Evolutionary conservation across 2,113 vertebrate genomes (phyloP).

Genomic region (Mungos mungo): DNA sequence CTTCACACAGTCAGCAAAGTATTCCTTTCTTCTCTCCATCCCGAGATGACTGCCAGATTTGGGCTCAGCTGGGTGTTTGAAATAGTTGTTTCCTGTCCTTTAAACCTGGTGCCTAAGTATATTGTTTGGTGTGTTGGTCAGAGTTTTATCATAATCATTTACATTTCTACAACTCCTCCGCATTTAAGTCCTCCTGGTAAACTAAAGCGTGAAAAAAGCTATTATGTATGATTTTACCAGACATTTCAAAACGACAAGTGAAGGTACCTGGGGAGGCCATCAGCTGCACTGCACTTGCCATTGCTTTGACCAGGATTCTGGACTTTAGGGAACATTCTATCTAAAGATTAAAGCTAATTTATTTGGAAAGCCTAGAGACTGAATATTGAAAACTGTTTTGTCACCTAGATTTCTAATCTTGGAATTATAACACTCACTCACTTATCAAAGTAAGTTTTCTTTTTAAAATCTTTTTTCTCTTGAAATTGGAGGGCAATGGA

Average conservation of each 20-base stretch:
- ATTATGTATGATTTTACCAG: neutral
- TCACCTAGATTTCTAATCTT: neutral
- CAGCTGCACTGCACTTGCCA: neutral
- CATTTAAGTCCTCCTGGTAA: neutral
- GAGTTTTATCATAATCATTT: neutral
- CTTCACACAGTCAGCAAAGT: neutral
- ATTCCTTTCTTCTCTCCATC: neutral
- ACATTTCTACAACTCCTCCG: neutral
- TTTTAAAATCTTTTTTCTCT: neutral
- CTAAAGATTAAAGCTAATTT: neutral
- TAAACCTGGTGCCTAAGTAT: neutral
- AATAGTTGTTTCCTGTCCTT: neutral
- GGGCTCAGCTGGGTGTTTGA: neutral
- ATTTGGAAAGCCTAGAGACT: neutral
- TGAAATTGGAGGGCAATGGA: neutral
- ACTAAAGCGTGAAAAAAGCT: neutral
- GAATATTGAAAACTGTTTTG: neutral
- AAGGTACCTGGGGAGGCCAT: neutral
- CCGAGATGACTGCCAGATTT: neutral
- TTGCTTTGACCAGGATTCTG: neutral
- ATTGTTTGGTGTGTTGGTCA: neutral
- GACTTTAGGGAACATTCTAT: neutral
- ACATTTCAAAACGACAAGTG: neutral
- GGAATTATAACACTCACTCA: neutral
- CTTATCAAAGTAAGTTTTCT: neutral